Evolutionary conservation across 1,140 invertebrate genomes (phyloP), one percentile per base, ranked within the genome.

Genomic region (Drosophila bipectinata): DNA sequence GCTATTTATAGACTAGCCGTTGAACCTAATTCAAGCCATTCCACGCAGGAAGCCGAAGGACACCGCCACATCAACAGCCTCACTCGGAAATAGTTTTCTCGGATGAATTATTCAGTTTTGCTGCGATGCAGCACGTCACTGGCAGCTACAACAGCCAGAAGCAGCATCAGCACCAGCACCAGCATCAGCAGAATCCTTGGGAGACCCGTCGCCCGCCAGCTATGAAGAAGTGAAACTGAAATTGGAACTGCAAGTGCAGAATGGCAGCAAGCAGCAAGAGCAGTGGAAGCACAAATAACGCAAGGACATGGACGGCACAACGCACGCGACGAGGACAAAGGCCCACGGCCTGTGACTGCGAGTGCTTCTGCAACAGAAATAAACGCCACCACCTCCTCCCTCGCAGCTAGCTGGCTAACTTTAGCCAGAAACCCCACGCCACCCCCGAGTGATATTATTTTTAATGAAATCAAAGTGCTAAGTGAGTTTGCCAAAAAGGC

Each of bases 221-320:
- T 59, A 67, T 67, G 63, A 64, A 66, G 63, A 61, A 80, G 67
- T 85, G 72, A 75, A 68, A 59, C 52, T 41, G 45, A 51, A 44
- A 18, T 34, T 73, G 77, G 73, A 73, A 51, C 48, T 73, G 64
- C 63, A 68, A 68, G 56, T 68, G 58, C 81, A 87, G 75, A 59
- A 76, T 77, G 74, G 55, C 66, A 52, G 55, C 66, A 52, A 56
- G 79, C 59, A 77, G 30, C 21, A 28, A 60, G 53, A 37, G 60
- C 52, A 63, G 62, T 53, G 51, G 52, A 47, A 61, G 53, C 85
- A 87, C 78, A 88, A 87, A 87, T 88, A 87, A 87, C 75, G 68
- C 83, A 87, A 87, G 83, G 83, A 88, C 83, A 79, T 82, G 71
- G 73, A 76, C 66, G 77, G 79, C 75, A 79, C 77, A 79, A 76